Percentiles rank a stretch among this genome's conserved stretches.
Evolutionary conservation across 2,797 vertebrate species (phyloP).

Genomic region (Semaprochilodus insignis): DNA sequence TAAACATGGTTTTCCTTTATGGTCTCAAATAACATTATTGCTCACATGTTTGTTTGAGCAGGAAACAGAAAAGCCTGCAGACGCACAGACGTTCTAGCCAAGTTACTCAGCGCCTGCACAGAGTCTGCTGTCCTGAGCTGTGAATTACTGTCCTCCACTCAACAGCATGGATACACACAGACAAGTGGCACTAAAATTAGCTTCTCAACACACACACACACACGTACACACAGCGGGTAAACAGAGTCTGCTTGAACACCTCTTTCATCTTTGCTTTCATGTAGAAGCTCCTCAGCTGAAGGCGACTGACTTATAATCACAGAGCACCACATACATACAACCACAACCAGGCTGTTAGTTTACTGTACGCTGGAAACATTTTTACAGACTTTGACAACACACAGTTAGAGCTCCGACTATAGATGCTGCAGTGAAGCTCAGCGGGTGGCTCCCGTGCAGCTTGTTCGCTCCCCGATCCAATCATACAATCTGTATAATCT

Average conservation of each 20-base stretch:
- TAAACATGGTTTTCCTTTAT: not conserved
- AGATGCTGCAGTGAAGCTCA: too few relatives aligned
- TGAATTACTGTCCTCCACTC: slow-evolving; percentile 52
- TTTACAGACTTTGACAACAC: not conserved
- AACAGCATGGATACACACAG: slow-evolving; percentile 72
- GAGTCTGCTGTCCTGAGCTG: not conserved
- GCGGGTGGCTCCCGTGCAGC: too few relatives aligned
- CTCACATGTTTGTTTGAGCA: slow-evolving; percentile 1
- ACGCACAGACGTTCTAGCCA: not conserved
- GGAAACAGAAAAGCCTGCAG: slow-evolving; percentile 6
- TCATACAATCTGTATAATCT: too few relatives aligned
- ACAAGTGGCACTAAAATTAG: slow-evolving; percentile 77
- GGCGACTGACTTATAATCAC: slow-evolving; percentile 3
- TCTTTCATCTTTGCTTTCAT: not conserved
- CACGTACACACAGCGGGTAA: slow-evolving; percentile 31
- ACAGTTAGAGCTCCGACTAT: too few relatives aligned
- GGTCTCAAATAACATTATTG: not conserved
- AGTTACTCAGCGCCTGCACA: not conserved
- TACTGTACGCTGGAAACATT: not conserved
- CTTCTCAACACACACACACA: slow-evolving; percentile 65
- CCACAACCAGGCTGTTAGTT: not conserved
- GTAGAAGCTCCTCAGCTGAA: not conserved
- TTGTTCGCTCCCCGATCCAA: too few relatives aligned
- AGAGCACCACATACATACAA: too few relatives aligned
- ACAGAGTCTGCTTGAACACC: slow-evolving; percentile 47